Percentiles rank a stretch among this genome's conserved stretches.
phyloP scores from a whole-genome alignment of 2,888 invertebrate species.

The Cloeon dipterum region DNA sequence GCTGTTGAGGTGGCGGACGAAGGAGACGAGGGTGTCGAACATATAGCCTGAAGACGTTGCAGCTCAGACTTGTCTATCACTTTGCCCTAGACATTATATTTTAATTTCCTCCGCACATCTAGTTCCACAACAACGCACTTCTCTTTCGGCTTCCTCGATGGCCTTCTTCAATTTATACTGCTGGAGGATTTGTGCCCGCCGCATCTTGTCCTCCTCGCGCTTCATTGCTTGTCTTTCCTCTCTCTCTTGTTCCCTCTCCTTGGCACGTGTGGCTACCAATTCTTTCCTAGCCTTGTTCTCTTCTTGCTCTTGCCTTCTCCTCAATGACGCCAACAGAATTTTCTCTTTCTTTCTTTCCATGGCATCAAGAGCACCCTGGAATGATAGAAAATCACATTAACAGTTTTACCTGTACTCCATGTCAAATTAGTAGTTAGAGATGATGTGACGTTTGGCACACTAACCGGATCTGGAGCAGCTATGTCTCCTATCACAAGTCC shows the following conservation, averaged over 20 bases:
- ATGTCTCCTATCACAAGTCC: slow-evolving; percentile 45
- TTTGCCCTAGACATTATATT: slow-evolving; percentile 36
- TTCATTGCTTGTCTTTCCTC: slow-evolving; percentile 43
- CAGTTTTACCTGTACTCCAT: slow-evolving; percentile 8
- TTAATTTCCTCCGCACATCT: neutral
- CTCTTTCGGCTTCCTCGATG: slow-evolving; percentile 72
- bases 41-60: slow-evolving; percentile 8
- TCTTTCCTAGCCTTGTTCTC: slow-evolving; percentile 67
- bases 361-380: slow-evolving; percentile 61
- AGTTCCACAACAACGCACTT: too few relatives aligned
- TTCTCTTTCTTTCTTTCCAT: slow-evolving; percentile 84
- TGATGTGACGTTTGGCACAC: too few relatives aligned
- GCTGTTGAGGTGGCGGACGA: neutral
- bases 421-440: too few relatives aligned
- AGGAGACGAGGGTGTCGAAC: neutral
- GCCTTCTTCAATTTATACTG: slow-evolving; percentile 87
- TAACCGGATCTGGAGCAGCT: slow-evolving; percentile 40
- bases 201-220: slow-evolving; percentile 64
- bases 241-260: slow-evolving; percentile 51
- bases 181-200: slow-evolving; percentile 70
- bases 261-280: slow-evolving; percentile 47
- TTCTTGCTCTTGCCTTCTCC: slow-evolving; percentile 77
- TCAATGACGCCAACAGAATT: slow-evolving; percentile 70
- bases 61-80: slow-evolving; percentile 45
- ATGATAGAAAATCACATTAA: slow-evolving; percentile 5